Percentiles rank a stretch among this genome's conserved stretches.
phyloP scores from a whole-genome alignment of 53 echinoderm and acorn worm genomes.

The Echinarachnius parma region DNA sequence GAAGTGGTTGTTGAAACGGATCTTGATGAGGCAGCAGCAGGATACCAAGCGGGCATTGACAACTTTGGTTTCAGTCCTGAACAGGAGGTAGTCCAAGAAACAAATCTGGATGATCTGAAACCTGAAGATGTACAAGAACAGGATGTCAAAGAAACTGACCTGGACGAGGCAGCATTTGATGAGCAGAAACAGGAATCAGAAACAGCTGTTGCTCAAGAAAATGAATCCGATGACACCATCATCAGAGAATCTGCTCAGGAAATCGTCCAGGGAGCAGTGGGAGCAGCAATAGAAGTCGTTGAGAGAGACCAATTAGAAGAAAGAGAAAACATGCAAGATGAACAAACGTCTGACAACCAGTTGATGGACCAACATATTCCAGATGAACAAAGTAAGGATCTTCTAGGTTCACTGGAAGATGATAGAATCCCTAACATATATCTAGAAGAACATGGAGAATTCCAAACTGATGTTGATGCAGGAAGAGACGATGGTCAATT shows the following conservation, averaged over 20 bases:
- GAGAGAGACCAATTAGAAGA: constrained; percentile 24
- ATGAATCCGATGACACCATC: neutral
- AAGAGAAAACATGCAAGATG: constrained; percentile 12
- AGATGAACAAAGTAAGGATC: no score
- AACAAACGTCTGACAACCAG: no score
- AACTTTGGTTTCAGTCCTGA: neutral
- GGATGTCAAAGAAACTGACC: constrained; percentile 3
- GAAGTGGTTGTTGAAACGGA: constrained; percentile 28
- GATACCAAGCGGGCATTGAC: neutral
- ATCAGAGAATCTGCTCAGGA: constrained; percentile 43
- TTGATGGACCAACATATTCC: no score
- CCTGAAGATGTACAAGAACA: constrained; percentile 9
- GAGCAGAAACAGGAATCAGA: constrained; percentile 3
- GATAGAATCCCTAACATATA: no score
- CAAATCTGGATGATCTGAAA: constrained; percentile 35
- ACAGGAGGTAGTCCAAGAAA: constrained; percentile 14
- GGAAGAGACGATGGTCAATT: constrained; percentile 12
- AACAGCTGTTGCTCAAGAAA: neutral
- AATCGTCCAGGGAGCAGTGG: constrained; percentile 27
- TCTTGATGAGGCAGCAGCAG: constrained; percentile 15
- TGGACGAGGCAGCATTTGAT: constrained; percentile 18
- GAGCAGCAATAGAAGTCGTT: constrained; percentile 38
- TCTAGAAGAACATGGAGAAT: constrained; percentile 13
- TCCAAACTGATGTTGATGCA: constrained; percentile 29
- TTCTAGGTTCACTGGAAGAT: no score